phyloP scores from a whole-genome alignment of 2,797 vertebrate species.

The Neosilurus mollespiculum region DNA sequence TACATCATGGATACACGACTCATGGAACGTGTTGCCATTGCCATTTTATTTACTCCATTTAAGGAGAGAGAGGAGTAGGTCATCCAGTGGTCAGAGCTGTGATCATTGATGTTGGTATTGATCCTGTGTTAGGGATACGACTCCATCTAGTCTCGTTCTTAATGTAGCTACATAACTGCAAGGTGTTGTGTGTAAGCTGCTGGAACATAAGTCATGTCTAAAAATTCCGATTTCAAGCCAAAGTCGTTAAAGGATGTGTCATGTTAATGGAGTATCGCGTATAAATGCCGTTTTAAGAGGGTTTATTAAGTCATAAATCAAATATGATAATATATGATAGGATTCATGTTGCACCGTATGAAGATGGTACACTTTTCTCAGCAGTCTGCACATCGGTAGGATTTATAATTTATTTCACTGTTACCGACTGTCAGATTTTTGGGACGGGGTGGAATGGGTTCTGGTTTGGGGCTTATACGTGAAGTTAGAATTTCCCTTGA shows the following conservation, averaged over 20 bases:
- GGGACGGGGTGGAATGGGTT: neutral
- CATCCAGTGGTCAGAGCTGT: constrained; percentile 11
- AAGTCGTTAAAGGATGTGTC: neutral
- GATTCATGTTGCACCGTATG: neutral
- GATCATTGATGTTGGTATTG: constrained; percentile 13
- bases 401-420: neutral
- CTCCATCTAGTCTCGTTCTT: neutral
- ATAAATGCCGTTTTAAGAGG: neutral
- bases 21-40: neutral
- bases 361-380: neutral
- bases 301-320: constrained; percentile 13
- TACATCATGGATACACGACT: neutral
- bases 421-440: neutral
- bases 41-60: constrained; percentile 1
- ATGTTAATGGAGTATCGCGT: neutral
- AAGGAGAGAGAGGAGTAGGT: neutral
- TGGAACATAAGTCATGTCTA: neutral
- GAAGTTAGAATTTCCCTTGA: neutral
- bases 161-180: constrained; percentile 9
- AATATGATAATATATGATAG: neutral
- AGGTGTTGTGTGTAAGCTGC: neutral
- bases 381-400: neutral
- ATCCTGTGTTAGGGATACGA: constrained; percentile 11
- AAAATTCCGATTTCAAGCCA: neutral
- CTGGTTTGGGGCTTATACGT: neutral